These are phyloP conservation scores for Monopis laevigella DNA, from an alignment of 2,888 invertebrate species.

Conservation along the genomic window DNA sequence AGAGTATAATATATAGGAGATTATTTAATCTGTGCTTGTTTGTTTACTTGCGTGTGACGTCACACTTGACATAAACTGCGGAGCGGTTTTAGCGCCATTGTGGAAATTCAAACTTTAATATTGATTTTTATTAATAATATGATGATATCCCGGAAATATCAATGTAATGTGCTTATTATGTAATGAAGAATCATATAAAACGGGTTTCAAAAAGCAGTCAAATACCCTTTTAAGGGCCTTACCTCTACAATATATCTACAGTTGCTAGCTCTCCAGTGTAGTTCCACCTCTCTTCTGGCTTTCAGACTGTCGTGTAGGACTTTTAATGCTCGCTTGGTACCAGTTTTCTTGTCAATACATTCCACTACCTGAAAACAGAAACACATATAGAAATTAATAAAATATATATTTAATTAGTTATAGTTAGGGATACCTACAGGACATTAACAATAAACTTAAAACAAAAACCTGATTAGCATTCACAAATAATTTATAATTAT, in stretches of 20 bases:
- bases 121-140: neutral
- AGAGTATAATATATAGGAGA: too few species aligned
- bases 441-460: too few species aligned
- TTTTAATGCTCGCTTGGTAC: conserved; percentile 90
- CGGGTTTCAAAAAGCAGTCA: neutral
- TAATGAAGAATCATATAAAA: neutral
- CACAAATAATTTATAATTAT: too few species aligned
- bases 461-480: too few species aligned
- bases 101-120: neutral
- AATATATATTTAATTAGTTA: too few species aligned
- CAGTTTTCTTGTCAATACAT: conserved; percentile 81
- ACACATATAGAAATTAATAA: too few species aligned
- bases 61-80: too few species aligned
- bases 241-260: conserved; percentile 94
- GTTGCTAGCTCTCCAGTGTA: conserved; percentile 93
- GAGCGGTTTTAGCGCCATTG: too few species aligned
- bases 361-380: conserved; percentile 77
- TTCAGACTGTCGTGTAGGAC: conserved; percentile 93
- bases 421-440: too few species aligned
- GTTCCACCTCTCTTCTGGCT: conserved; percentile 92
- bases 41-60: too few species aligned
- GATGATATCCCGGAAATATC: neutral
- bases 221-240: conserved; percentile 19
- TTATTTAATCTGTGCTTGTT: too few species aligned
- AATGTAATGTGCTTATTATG: neutral